Conservation (phyloP, 2,888 invertebrate genomes). For the Synergus laeviventris region DNA sequence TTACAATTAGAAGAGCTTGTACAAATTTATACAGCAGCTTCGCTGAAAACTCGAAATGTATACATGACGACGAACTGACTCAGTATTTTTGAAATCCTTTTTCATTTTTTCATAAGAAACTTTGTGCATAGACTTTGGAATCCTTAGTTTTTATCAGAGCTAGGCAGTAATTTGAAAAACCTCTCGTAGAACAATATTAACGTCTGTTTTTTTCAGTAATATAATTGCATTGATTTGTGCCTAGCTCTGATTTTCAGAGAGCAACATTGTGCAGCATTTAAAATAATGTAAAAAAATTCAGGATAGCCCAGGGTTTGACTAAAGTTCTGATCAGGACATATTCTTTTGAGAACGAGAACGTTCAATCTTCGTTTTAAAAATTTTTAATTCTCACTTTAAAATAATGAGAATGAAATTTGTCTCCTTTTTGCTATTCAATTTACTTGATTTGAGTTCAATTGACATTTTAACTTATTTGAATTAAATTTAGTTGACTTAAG, state of each 20-base stretch:
- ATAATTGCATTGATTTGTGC: neutral
- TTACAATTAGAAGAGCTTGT: conserved; percentile 20
- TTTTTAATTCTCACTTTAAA: neutral
- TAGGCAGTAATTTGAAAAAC: neutral
- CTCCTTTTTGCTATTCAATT: too few species aligned
- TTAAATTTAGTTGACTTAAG: too few species aligned
- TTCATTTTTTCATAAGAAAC: conserved; percentile 9
- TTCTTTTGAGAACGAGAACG: neutral
- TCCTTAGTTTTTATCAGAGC: neutral
- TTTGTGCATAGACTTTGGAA: conserved; percentile 30
- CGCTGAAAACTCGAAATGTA: conserved; percentile 18
- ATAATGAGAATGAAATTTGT: too few species aligned
- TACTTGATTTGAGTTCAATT: too few species aligned
- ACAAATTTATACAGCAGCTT: conserved; percentile 29
- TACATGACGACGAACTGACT: conserved; percentile 35
- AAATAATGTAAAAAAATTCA: neutral
- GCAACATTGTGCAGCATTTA: neutral
- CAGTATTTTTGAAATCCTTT: conserved; percentile 34
- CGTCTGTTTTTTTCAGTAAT: neutral
- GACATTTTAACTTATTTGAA: too few species aligned
- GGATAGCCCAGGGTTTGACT: neutral
- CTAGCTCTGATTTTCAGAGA: neutral
- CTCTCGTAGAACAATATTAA: neutral
- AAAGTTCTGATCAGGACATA: neutral
- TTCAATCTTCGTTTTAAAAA: neutral